Base-by-base conservation (phyloP, 2,113 vertebrate genomes). In the Lepisosteus oculatus region DNA sequence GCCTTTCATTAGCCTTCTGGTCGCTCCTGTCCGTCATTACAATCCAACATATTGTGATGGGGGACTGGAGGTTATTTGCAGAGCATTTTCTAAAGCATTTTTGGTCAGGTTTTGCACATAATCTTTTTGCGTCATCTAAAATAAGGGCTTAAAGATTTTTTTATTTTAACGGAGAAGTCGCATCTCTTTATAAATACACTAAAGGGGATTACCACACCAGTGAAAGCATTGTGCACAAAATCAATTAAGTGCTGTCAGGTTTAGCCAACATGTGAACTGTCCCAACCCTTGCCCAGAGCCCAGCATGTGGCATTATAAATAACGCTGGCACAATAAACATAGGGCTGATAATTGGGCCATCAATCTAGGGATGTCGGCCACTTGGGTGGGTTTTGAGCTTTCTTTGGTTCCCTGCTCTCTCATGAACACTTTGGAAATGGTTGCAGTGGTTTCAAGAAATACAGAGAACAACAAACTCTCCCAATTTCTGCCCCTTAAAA, bases 261-360 rank as follows among this genome's bases (percentile, higher is more conserved):
- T 93, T 90, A 86, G 82, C 75, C 82, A 83, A 86, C 66, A 84
- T 86, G 85, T 75, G 84, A 91, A 83, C 85, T 86, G 84, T 55
- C 55, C 62, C 6, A 69, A 44, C 17, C 74, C 55, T 17, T 2
- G 17, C 68, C 68, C 55, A 61, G 43, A 84, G 82, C 84, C 72
- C 82, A 86, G 86, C 87, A 89, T 89, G 89, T 91, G 87, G 86
- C 86, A 80, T 91, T 94, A 91, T 93, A 95, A 95, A 95, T 94
- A 95, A 91, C 87, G 75, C 83, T 85, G 86, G 72, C 79, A 91
- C 90, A 93, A 90, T 91, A 92, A 93, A 90, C 81, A 78, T 78
- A 79, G 81, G 81, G 85, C 90, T 92, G 90, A 85, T 92, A 92
- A 93, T 90, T 90, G 89, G 90, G 81, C 86, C 80, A 81, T 93